These are phyloP conservation scores for Callaeas wilsoni DNA, from an alignment of 2,113 vertebrate genomes.

Conservation along the genomic window DNA sequence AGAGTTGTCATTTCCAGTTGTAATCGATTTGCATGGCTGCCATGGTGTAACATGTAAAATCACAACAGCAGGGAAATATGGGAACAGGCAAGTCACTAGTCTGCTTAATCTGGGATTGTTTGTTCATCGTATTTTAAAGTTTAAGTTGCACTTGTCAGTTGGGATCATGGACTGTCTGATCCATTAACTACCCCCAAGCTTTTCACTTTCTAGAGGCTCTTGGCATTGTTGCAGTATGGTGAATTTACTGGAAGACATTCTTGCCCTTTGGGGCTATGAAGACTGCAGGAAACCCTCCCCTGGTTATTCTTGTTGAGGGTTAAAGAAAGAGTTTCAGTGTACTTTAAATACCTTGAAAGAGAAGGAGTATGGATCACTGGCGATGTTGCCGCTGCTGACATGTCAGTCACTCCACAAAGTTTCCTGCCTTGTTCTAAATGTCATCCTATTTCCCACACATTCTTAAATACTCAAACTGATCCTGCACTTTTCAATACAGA, in stretches of 20 bases:
- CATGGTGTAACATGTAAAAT: constrained; percentile 53
- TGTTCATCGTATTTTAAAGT: constrained; percentile 43
- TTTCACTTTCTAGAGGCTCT: not conserved
- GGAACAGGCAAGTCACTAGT: constrained; percentile 16
- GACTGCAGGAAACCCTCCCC: not conserved
- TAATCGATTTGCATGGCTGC: constrained; percentile 67
- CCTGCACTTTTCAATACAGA: not conserved
- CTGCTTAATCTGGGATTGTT: constrained; percentile 40
- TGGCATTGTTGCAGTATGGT: not conserved
- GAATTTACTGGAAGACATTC: not conserved
- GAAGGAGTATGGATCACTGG: not conserved
- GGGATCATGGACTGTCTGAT: constrained; percentile 30
- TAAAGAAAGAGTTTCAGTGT: not conserved
- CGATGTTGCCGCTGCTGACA: not conserved
- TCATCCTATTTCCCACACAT: not conserved
- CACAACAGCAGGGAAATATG: constrained; percentile 48
- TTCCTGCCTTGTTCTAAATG: not conserved
- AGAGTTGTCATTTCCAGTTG: constrained; percentile 58
- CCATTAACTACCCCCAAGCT: not conserved
- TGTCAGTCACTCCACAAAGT: not conserved
- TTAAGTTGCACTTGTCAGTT: constrained; percentile 43
- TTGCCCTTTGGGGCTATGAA: not conserved
- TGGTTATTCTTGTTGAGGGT: not conserved
- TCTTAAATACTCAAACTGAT: not conserved
- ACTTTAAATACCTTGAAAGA: not conserved